phyloP scores from a whole-genome alignment of 2,888 invertebrate species.

The Megalurothrips usitatus region DNA sequence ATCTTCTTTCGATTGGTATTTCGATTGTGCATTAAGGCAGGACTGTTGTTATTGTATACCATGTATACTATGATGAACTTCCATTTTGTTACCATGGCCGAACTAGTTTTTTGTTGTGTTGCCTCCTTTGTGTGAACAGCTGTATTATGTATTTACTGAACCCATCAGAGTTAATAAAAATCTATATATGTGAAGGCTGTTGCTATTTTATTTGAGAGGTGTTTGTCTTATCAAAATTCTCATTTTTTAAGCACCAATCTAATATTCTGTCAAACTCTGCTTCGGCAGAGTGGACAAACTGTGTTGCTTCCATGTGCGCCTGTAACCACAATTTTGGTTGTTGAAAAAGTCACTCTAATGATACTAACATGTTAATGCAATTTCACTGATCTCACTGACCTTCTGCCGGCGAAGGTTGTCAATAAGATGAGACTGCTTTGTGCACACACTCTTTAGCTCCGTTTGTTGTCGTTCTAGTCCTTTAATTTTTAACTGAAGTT shows the following conservation, averaged over 20 bases:
- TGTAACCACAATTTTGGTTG: neutral
- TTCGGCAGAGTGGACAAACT: neutral
- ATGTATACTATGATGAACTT: neutral
- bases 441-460: neutral
- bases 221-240: neutral
- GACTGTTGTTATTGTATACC: neutral
- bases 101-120: neutral
- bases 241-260: constrained; percentile 16
- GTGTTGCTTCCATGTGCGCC: neutral
- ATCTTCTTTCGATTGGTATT: neutral
- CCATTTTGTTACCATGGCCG: neutral
- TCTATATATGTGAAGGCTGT: neutral
- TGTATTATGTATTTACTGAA: neutral
- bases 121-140: neutral
- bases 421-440: neutral
- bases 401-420: neutral
- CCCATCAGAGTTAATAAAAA: neutral
- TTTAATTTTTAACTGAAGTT: neutral
- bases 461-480: neutral
- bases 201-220: neutral
- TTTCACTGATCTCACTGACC: neutral
- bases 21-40: neutral
- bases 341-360: neutral
- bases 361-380: neutral
- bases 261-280: neutral